Percentiles rank a stretch among this genome's conserved stretches.
phyloP scores from a whole-genome alignment of 2,113 vertebrate species.

The Myiozetetes cayanensis region DNA sequence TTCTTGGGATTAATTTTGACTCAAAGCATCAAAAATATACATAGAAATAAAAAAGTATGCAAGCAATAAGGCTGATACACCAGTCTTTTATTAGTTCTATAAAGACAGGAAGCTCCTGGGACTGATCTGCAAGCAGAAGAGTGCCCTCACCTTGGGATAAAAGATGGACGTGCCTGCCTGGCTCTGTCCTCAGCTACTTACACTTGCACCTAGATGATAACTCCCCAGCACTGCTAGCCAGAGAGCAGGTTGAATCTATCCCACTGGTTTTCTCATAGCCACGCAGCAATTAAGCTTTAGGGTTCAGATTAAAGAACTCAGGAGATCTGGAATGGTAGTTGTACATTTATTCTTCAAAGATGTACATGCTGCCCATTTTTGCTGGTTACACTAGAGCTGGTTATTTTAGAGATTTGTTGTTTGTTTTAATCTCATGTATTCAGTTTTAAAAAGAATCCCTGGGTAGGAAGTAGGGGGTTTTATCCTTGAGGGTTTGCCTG shows the following conservation, averaged over 20 bases:
- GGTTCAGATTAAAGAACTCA: not conserved
- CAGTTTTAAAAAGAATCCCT: not conserved
- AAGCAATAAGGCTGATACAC: not conserved
- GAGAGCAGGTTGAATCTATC: not conserved
- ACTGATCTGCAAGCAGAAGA: not conserved
- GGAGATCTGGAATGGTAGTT: not conserved
- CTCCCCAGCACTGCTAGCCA: not conserved
- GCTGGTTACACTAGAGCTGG: not conserved
- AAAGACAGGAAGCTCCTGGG: not conserved
- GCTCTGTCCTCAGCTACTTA: not conserved
- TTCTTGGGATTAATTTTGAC: not conserved
- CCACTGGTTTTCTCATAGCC: not conserved
- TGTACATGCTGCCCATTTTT: not conserved
- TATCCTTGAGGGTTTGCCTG: not conserved
- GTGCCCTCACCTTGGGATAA: not conserved
- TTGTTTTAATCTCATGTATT: not conserved
- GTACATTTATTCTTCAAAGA: not conserved
- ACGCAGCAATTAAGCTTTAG: not conserved
- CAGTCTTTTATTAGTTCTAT: conserved; percentile 31
- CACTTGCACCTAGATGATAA: not conserved
- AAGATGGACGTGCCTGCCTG: not conserved
- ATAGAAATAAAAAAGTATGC: not conserved
- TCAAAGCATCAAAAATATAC: not conserved
- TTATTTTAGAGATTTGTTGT: not conserved
- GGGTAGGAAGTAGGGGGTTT: not conserved